Base-by-base conservation (phyloP, 2,113 vertebrate genomes). In the Podocnemis expansa region DNA sequence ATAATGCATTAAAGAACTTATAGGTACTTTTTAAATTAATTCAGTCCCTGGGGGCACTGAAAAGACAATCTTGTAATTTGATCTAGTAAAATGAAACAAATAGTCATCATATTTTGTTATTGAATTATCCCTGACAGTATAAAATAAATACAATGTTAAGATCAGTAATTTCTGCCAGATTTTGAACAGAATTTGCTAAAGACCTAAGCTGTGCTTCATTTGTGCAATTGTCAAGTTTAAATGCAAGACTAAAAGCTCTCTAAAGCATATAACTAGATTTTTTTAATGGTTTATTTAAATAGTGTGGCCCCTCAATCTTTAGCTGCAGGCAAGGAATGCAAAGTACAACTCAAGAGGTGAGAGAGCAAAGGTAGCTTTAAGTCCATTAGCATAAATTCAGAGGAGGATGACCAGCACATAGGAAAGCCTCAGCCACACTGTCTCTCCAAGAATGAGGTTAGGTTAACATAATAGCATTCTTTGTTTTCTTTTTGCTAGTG, bases 11-110 rank as follows among this genome's bases (percentile, higher is more conserved):
- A 90, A 97, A 87, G 91, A 96, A 93, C 0, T 80, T 94, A n/a
- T n/a, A n/a, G n/a, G n/a, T n/a, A 88, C 84, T 95, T 91, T 82
- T 97, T 56, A 87, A 88, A 90, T 95, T 97, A 97, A 96, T 97
- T 98, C 97, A 97, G 92, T 98, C 96, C 96, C 96, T 97, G 94
- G 96, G 94, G 97, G 92, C 78, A 96, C 95, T 96, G 87, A 93
- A 87, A 94, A 95, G 88, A 96, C 89, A 95, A 89, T 78, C 89
- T 91, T 96, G 88, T 96, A 45, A 76, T 76, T 45, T 76, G 25
- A 27, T 45, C 73, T 45, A 76, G 43, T 76, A 76, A 76, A 76
- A 45, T 43, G 43, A 45, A 25, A 45, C 34, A 45, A 73, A 41
- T 73, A 10, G 43, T 75, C 21, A 76, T 27, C 10, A 8, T 27